Base-by-base conservation (phyloP, 30 jellyfish, hydroid and myxozoan genomes). In the Hydractinia symbiolongicarpus region DNA sequence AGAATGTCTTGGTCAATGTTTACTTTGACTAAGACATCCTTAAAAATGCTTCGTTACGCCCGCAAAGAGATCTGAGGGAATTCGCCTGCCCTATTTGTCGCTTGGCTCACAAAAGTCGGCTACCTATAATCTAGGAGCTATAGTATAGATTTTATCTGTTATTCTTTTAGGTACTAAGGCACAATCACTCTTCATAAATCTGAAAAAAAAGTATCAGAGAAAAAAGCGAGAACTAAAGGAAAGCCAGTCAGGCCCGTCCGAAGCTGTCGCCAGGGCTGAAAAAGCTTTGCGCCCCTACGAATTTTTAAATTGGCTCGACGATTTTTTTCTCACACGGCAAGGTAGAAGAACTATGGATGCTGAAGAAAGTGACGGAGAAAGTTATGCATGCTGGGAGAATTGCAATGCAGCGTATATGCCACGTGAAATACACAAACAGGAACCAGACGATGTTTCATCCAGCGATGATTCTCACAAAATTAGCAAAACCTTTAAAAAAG, bases 261-360 rank as follows among this genome's bases (percentile, higher is more conserved):
- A 58, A 16, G 69, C 19, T 13, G 15, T 11, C 69, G 3, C 15
- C 15, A 58, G 69, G 19, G 69, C 69, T 11, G 69, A 58, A 16
- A 58, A 58, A 58, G 15, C 69, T 11, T 58, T 11, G 17, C 15
- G 19, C 69, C 69, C 15, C 15, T 58, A 58, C 69, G 15, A 16
- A 11, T 58, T 58, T 58, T 58, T 58, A 58, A 58, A 58, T 16
- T 58, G 69, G 69, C 69, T 58, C 69, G 69, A 58, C 69, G 19
- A 58, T 11, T 58, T 58, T 16, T 11, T 58, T 16, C 69, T 11
- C 17, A 13, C 19, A 58, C 69, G 69, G 69, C 17, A 58, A 11
- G 69, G 69, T 16, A 11, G 69, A 58, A 58, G 19, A 11, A 58
- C 15, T 16, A 13, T 58, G 2, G 15, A 13, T 11, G 17, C 69